These are phyloP conservation scores for Onchidella celtica DNA, from an alignment of 2,888 invertebrate genomes.

Conservation along the genomic window DNA sequence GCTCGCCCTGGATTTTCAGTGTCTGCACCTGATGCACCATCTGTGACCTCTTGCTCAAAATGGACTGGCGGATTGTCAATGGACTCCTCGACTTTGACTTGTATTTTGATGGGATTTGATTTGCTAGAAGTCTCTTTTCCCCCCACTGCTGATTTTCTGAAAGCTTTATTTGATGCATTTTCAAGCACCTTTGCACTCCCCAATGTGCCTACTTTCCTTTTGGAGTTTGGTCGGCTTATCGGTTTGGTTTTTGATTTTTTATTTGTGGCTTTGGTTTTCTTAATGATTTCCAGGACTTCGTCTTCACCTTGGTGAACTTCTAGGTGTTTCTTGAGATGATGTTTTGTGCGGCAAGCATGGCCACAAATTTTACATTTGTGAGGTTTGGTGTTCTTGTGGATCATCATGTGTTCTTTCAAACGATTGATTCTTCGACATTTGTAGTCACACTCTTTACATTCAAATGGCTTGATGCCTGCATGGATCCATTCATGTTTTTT, in stretches of 20 bases:
- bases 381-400: constrained; percentile 16
- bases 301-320: not conserved
- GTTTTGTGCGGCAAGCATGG: constrained; percentile 8
- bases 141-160: not conserved
- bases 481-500: constrained; percentile 33
- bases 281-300: not conserved
- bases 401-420: constrained; percentile 25
- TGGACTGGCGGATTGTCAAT: not conserved
- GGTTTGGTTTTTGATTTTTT: not conserved
- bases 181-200: not conserved
- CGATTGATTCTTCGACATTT: constrained; percentile 17
- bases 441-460: constrained; percentile 22
- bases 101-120: not conserved
- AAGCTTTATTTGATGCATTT: not conserved
- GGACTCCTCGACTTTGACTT: not conserved
- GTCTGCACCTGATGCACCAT: not conserved
- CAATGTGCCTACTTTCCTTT: not conserved
- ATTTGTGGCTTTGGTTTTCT: not conserved
- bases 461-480: constrained; percentile 2
- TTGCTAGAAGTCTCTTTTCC: no score
- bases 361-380: not conserved
- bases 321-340: constrained; percentile 10
- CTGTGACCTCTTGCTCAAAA: not conserved
- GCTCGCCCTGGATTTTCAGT: not conserved
- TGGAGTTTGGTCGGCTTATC: no score